Conservation (phyloP, 2,113 vertebrate species). For the Hippocampus comes region DNA sequence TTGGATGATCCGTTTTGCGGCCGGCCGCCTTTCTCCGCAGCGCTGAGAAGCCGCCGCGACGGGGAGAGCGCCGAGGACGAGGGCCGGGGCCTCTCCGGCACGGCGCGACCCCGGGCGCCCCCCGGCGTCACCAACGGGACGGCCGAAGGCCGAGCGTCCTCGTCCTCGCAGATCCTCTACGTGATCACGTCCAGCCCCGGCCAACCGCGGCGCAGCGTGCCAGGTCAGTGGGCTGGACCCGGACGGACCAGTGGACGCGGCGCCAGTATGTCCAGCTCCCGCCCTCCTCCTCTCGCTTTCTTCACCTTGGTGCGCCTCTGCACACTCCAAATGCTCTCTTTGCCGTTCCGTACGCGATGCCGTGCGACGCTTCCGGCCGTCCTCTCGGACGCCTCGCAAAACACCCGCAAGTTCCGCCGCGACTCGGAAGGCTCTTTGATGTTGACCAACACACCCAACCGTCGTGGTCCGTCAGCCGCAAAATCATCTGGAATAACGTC, state of each 20-base stretch:
- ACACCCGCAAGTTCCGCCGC: too few species aligned
- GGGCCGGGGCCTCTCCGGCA: conserved; percentile 69
- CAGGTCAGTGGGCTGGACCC: conserved; percentile 82
- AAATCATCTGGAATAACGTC: too few species aligned
- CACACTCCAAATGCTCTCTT: background rate
- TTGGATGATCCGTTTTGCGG: background rate
- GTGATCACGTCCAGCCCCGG: conserved; percentile 94
- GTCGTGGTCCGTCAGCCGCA: too few species aligned
- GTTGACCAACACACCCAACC: too few species aligned
- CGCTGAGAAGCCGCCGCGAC: conserved; percentile 70
- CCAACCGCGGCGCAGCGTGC: conserved; percentile 81
- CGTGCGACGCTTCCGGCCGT: too few species aligned
- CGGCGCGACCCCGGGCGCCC: conserved; percentile 61
- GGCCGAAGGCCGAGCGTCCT: conserved; percentile 73
- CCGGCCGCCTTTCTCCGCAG: conserved; percentile 58
- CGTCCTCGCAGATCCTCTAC: conserved; percentile 84
- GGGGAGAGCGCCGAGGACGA: conserved; percentile 67
- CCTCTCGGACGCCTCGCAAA: too few species aligned
- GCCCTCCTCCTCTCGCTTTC: conserved; percentile 6
- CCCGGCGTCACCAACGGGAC: conserved; percentile 81
- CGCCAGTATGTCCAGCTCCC: conserved; percentile 66
- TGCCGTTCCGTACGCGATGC: background rate
- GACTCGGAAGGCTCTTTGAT: too few species aligned
- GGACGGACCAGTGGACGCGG: conserved; percentile 63
- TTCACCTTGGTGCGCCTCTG: conserved; percentile 16